These are phyloP conservation scores for Enteromius trimaculatus DNA, from an alignment of 2,797 vertebrate genomes.

Conservation along the genomic window DNA sequence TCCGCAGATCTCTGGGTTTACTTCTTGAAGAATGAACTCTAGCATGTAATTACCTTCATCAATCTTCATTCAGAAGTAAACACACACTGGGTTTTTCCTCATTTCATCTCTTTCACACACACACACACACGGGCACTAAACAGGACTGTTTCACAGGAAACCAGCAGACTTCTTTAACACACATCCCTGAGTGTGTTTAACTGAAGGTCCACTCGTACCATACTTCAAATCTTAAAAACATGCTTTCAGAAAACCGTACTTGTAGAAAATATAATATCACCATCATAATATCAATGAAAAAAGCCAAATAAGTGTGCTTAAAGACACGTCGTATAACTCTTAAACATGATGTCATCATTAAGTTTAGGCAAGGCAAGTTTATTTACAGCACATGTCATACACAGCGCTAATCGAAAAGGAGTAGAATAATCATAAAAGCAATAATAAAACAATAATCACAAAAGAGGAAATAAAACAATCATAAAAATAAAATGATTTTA, in stretches of 20 bases:
- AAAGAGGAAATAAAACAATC: too few relatives aligned
- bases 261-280: neutral
- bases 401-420: too few relatives aligned
- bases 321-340: neutral
- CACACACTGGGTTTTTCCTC: neutral
- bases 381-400: too few relatives aligned
- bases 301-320: neutral
- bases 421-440: too few relatives aligned
- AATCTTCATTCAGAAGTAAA: slow-evolving; percentile 34
- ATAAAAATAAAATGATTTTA: neutral
- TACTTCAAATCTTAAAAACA: neutral
- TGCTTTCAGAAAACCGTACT: neutral
- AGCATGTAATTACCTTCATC: slow-evolving; percentile 39
- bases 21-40: slow-evolving; percentile 20
- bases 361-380: too few relatives aligned
- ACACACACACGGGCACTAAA: neutral
- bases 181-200: neutral
- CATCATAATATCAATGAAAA: too few relatives aligned
- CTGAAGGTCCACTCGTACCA: neutral
- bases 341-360: neutral
- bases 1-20: neutral
- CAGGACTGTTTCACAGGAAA: neutral
- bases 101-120: neutral
- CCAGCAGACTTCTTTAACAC: slow-evolving; percentile 8
- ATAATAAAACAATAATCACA: too few relatives aligned